A percentile compares a stretch with the other conserved stretches of the same genome.
Conservation (phyloP, 2,113 vertebrate species). For the Sapajus apella region DNA sequence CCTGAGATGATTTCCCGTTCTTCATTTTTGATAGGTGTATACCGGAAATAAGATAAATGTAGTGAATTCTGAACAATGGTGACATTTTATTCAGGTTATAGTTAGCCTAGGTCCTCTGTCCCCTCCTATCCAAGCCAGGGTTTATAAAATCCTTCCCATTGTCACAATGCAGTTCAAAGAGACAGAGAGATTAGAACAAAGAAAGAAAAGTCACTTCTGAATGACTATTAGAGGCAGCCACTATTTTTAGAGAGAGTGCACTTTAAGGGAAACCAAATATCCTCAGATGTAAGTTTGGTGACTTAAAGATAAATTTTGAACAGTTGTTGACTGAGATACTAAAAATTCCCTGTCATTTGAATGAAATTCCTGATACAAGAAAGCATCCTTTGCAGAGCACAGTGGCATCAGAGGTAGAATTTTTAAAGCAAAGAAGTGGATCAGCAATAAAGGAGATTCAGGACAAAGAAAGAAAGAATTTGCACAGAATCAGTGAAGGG, state of each 20-base stretch:
- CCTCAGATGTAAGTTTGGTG: conserved; percentile 61
- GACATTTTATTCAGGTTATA: neutral
- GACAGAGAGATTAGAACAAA: conserved; percentile 47
- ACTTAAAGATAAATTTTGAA: conserved; percentile 59
- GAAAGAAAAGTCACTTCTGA: conserved; percentile 46
- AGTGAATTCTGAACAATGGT: conserved; percentile 9
- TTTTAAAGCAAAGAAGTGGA: conserved; percentile 50
- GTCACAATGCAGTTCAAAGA: conserved; percentile 45
- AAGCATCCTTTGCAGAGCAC: neutral
- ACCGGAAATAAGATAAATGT: neutral
- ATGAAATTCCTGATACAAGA: conserved; percentile 37
- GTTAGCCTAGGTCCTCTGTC: neutral
- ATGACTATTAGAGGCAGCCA: neutral
- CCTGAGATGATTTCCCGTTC: neutral
- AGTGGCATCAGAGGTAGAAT: conserved; percentile 24
- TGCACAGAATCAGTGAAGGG: neutral
- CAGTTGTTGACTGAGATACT: conserved; percentile 16
- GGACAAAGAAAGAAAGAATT: conserved; percentile 43
- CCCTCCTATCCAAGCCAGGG: neutral
- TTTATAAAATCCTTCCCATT: conserved; percentile 57
- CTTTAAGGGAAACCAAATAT: conserved; percentile 43
- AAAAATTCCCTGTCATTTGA: conserved; percentile 20
- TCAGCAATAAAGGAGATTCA: conserved; percentile 29
- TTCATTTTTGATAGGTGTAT: conserved; percentile 53
- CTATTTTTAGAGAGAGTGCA: conserved; percentile 11